Base-by-base conservation (phyloP, 2,113 vertebrate genomes). In the Litocranius walleri region DNA sequence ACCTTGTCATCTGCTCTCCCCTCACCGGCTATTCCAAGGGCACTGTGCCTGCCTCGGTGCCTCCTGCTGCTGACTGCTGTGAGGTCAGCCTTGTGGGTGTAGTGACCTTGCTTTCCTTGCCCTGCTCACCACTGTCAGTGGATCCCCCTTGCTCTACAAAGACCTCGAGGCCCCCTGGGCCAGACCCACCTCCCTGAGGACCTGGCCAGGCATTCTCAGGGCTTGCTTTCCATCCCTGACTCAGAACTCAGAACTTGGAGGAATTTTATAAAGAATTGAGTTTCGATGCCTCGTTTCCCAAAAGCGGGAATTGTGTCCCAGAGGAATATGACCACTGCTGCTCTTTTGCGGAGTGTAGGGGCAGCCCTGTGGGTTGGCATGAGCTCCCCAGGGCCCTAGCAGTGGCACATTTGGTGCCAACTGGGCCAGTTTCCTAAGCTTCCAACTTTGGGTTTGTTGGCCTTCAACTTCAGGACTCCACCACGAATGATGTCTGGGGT, bases 11-110 rank as follows among this genome's bases (percentile, higher is more conserved):
- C 81, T 36, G 36, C 7, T 83, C 2, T 7, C 1, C 30, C 30
- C 71, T 11, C 29, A 4, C 15, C 4, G 27, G 50, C 33, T 80
- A 16, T 45, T 56, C 29, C 14, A 67, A 29, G 71, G 40, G 30
- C 30, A 4, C 30, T 5, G 19, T 23, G 17, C 74, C 62, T 71
- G 43, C n/a, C 52, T 64, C 29, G 1, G 91, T 33, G 29, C 92
- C 52, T 33, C n/a, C 57, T 1, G 0, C 17, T 3, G 1, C 33
- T 6, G 17, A 36, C 17, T 10, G 14, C n/a, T 5, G 0, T 12
- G 23, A 27, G 36, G 16, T 7, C 27, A n/a, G 15, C 40, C 23
- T 85, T 43, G 50, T 25, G 40, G 61, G 30, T 5, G 0, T 4
- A 7, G 5, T 13, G 21, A 43, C n/a, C 2, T 13, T 29, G 21